These are phyloP conservation scores for Rhizomys pruinosus DNA, from an alignment of 2,113 vertebrate species.

Conservation along the genomic window DNA sequence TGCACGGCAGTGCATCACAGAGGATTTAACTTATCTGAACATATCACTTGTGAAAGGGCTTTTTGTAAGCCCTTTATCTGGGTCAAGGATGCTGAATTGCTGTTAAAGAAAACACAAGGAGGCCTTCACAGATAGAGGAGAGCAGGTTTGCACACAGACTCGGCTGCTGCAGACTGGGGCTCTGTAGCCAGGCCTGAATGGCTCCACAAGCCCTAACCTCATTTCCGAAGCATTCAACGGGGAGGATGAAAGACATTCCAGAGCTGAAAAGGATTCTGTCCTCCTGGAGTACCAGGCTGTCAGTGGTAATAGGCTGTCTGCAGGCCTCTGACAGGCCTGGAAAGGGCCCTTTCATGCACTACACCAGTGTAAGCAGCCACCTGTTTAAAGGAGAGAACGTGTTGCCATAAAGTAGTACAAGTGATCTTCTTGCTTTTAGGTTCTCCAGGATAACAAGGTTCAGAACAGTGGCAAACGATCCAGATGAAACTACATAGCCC, in stretches of 20 bases:
- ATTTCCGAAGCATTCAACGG: slow-evolving; percentile 29
- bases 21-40: slow-evolving; percentile 52
- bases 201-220: slow-evolving; percentile 59
- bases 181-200: not conserved
- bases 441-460: not conserved
- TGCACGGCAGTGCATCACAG: not conserved
- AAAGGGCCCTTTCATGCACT: not conserved
- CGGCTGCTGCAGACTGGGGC: not conserved
- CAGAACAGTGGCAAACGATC: not conserved
- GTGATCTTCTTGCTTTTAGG: not conserved
- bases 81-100: not conserved
- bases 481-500: not conserved
- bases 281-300: not conserved
- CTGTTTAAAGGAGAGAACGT: not conserved
- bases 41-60: slow-evolving; percentile 11
- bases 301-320: not conserved
- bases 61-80: slow-evolving; percentile 31
- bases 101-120: not conserved
- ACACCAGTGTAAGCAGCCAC: not conserved
- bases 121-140: not conserved
- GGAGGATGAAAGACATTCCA: slow-evolving; percentile 57
- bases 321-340: not conserved
- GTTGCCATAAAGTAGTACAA: not conserved
- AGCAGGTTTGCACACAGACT: not conserved
- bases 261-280: slow-evolving; percentile 38